Conservation (phyloP, 2,113 vertebrate genomes). For the Ancistrus triradiatus region DNA sequence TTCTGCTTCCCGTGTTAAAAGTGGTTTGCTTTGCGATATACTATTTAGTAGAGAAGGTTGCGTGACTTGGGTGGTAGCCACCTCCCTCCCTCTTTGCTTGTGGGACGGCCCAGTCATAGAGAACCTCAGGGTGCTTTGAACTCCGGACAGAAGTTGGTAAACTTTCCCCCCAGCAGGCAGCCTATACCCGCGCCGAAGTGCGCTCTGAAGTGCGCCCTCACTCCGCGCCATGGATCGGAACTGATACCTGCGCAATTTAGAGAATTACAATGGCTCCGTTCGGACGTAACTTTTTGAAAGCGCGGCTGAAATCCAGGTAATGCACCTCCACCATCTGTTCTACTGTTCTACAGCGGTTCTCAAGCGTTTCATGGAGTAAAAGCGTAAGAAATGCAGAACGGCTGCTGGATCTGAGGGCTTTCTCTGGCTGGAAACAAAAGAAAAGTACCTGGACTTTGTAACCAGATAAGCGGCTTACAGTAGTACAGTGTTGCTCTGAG, state of each 20-base stretch:
- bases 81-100: slow-evolving; percentile 36
- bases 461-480: background rate
- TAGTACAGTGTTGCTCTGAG: slow-evolving; percentile 16
- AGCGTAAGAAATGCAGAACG: no score
- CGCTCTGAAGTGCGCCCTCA: background rate
- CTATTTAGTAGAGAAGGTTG: background rate
- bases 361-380: no score
- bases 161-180: slow-evolving; percentile 30
- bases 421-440: background rate
- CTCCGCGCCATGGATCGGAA: slow-evolving; percentile 44
- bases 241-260: slow-evolving; percentile 11
- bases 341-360: no score
- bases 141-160: slow-evolving; percentile 25
- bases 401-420: no score
- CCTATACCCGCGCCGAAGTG: background rate
- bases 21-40: no score
- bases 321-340: background rate
- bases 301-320: slow-evolving; percentile 88
- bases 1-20: no score
- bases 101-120: slow-evolving; percentile 29
- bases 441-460: background rate
- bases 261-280: slow-evolving; percentile 83
- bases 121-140: background rate
- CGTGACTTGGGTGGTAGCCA: background rate
- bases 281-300: slow-evolving; percentile 85